phyloP scores from a whole-genome alignment of 2,113 vertebrate species.

The Platichthys stellatus region DNA sequence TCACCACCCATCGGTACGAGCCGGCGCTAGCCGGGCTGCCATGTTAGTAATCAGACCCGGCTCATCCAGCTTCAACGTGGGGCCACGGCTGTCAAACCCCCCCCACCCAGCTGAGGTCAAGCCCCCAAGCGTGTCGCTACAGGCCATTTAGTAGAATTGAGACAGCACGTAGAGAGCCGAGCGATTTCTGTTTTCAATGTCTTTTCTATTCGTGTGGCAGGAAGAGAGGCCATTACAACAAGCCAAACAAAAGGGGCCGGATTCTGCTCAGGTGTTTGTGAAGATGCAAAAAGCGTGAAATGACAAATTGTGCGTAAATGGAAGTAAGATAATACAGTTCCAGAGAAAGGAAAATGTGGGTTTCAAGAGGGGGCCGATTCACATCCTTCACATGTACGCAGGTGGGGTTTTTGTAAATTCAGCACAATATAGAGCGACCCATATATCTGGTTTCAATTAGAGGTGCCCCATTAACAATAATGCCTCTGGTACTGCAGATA shows the following conservation, averaged over 20 bases:
- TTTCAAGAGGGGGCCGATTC: no score
- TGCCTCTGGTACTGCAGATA: no score
- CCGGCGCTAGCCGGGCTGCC: conserved; percentile 39
- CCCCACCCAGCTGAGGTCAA: conserved; percentile 40
- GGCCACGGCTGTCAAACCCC: conserved; percentile 2
- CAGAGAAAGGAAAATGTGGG: no score
- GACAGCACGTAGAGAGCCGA: conserved; percentile 22
- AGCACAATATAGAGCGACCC: no score
- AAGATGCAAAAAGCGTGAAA: background rate
- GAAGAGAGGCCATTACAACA: background rate
- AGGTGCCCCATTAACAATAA: no score
- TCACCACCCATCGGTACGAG: conserved; percentile 42
- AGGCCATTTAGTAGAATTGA: conserved; percentile 39
- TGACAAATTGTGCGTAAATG: background rate
- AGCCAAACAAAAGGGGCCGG: background rate
- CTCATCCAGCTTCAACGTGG: conserved; percentile 47
- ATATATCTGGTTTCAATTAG: no score
- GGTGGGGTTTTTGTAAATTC: no score
- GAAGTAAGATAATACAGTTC: background rate
- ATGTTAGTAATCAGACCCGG: conserved; percentile 48
- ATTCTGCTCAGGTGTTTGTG: conserved; percentile 6
- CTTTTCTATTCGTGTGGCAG: conserved; percentile 10
- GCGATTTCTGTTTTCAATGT: conserved; percentile 4
- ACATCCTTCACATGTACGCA: no score
- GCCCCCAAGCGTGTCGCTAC: conserved; percentile 38